Percentiles rank a stretch among this genome's conserved stretches.
These are phyloP conservation scores for Rousettus madagascariensis DNA, from an alignment of 2,797 vertebrate species.

Conservation along the genomic window DNA sequence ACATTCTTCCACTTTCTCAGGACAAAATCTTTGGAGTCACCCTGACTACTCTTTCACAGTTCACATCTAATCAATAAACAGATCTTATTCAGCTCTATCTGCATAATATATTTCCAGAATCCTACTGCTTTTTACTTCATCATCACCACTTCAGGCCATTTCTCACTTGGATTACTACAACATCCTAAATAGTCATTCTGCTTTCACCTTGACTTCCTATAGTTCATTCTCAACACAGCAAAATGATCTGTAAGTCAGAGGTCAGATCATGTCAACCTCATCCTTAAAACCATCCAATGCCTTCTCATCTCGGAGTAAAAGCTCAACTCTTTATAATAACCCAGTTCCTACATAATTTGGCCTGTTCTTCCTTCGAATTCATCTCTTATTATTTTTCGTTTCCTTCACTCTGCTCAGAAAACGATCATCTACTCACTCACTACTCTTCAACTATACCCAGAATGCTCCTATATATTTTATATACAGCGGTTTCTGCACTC, in stretches of 20 bases:
- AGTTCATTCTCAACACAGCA: neutral
- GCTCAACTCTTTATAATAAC: neutral
- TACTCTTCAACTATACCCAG: neutral
- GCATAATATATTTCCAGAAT: neutral
- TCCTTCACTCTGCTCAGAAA: neutral
- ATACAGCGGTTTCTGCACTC: neutral
- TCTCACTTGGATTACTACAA: neutral
- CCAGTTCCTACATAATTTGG: neutral
- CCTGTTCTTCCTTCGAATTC: neutral
- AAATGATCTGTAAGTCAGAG: neutral
- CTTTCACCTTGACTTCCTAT: neutral
- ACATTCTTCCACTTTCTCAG: neutral
- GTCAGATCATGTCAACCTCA: neutral
- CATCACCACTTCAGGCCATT: neutral
- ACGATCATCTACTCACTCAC: neutral
- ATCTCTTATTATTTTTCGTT: neutral
- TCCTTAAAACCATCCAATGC: neutral
- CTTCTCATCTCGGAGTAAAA: constrained; percentile 19
- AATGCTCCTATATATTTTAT: no score
- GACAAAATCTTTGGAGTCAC: neutral
- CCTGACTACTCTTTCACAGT: neutral
- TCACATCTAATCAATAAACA: neutral
- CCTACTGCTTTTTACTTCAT: neutral
- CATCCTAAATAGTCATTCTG: neutral
- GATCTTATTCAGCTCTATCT: neutral